Evolutionary conservation across 2,888 invertebrate species (phyloP).

Genomic region (Drosophila dives): DNA sequence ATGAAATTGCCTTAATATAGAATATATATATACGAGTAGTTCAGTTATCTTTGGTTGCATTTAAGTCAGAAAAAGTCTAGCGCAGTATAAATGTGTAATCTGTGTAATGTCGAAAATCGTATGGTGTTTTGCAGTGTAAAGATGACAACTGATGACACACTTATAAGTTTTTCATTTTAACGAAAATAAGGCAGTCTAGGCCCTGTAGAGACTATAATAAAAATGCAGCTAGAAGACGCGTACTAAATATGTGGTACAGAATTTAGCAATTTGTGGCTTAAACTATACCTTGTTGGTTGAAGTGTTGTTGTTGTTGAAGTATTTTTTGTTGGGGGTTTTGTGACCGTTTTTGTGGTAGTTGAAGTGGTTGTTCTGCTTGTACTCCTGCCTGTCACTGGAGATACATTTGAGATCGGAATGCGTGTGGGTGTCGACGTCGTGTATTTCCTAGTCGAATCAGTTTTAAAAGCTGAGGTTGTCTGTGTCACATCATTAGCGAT

Average conservation of each 20-base stretch:
- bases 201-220: background rate
- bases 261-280: slow-evolving; percentile 20
- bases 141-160: slow-evolving; percentile 9
- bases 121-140: slow-evolving; percentile 10
- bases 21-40: background rate
- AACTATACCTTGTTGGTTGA: slow-evolving; percentile 59
- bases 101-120: slow-evolving; percentile 18
- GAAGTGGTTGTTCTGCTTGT: slow-evolving; percentile 67
- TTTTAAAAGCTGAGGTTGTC: slow-evolving; percentile 12
- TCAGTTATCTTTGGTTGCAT: slow-evolving; percentile 1
- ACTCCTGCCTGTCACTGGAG: slow-evolving; percentile 58
- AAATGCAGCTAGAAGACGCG: slow-evolving; percentile 16
- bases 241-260: slow-evolving; percentile 8
- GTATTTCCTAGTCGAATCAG: slow-evolving; percentile 34
- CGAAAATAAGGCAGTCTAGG: slow-evolving; percentile 21
- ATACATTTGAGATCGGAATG: slow-evolving; percentile 35
- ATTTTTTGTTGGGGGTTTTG: slow-evolving; percentile 51
- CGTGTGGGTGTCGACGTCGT: slow-evolving; percentile 75
- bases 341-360: slow-evolving; percentile 82
- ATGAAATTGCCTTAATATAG: background rate
- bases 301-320: slow-evolving; percentile 57
- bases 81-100: background rate
- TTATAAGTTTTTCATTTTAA: slow-evolving; percentile 18
- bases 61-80: slow-evolving; percentile 2
- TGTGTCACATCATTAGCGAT: slow-evolving; percentile 64